A percentile compares a stretch with the other conserved stretches of the same genome.
Evolutionary conservation across 2,888 invertebrate species (phyloP).

Genomic region (Scelioninae gen. 1): DNA sequence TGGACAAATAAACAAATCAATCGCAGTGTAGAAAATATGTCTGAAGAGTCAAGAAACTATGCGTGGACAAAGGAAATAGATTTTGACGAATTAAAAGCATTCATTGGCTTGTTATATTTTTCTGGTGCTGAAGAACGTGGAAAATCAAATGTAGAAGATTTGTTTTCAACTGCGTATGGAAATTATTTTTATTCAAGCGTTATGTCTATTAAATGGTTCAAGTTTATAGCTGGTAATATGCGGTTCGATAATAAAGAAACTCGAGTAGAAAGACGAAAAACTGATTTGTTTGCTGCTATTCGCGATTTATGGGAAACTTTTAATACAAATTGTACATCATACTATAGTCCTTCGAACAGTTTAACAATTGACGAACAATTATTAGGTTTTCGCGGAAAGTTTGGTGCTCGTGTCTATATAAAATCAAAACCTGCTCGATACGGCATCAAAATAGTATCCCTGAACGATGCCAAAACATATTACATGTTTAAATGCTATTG

Average conservation of each 20-base stretch:
- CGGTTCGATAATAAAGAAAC: too few species aligned
- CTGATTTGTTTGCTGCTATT: background rate
- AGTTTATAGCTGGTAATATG: too few species aligned
- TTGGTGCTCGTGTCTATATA: conserved; percentile 35
- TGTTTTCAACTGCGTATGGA: too few species aligned
- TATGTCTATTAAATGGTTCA: too few species aligned
- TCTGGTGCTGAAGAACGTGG: too few species aligned
- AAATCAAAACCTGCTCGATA: conserved; percentile 39
- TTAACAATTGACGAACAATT: conserved; percentile 53
- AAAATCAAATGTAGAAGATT: too few species aligned
- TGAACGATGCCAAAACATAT: too few species aligned
- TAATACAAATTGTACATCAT: conserved; percentile 14
- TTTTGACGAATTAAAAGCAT: conserved; percentile 35
- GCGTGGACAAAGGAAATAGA: conserved; percentile 29
- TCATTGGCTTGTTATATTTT: conserved; percentile 1
- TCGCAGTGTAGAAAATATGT: conserved; percentile 4
- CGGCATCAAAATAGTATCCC: conserved; percentile 34
- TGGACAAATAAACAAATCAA: conserved; percentile 46
- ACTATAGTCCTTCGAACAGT: conserved; percentile 30
- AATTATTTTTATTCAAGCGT: too few species aligned
- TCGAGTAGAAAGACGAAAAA: too few species aligned
- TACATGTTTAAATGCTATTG: background rate
- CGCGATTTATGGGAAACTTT: conserved; percentile 24
- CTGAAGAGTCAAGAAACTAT: conserved; percentile 16
- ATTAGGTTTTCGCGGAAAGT: conserved; percentile 44